Percentiles rank a stretch among this genome's conserved stretches.
These are phyloP conservation scores for Nomada fucata DNA, from an alignment of 2,888 invertebrate species.

Conservation along the genomic window DNA sequence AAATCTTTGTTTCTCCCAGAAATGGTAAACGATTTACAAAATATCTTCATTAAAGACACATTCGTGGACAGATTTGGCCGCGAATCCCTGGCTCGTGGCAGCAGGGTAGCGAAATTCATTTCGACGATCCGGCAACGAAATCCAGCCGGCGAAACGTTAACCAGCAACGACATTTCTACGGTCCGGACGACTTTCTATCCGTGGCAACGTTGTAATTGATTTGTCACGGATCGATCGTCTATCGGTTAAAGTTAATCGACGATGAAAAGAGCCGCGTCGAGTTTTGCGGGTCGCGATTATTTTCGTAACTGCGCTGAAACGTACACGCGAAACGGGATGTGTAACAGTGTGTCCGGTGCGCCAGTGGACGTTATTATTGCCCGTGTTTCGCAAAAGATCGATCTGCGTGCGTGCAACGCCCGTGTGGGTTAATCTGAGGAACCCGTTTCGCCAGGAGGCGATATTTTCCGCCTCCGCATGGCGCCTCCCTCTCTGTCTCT, in stretches of 20 bases:
- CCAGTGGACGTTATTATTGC: conserved; percentile 68
- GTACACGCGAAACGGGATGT: conserved; percentile 49
- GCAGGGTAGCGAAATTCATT: conserved; percentile 11
- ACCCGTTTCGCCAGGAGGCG: conserved; percentile 78
- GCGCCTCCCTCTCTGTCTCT: conserved; percentile 73
- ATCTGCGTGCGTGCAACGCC: conserved; percentile 64
- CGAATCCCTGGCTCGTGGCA: conserved; percentile 14
- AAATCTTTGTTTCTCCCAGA: too few relatives aligned
- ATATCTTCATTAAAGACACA: conserved; percentile 21
- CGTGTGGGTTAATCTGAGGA: conserved; percentile 80
- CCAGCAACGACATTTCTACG: conserved; percentile 28
- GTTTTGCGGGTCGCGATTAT: conserved; percentile 20
- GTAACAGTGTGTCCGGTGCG: conserved; percentile 49
- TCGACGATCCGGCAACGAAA: conserved; percentile 1
- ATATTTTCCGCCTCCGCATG: conserved; percentile 79
- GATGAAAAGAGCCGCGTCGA: conserved; percentile 60
- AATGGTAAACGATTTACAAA: background rate
- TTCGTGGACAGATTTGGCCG: conserved; percentile 17
- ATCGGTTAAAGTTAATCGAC: conserved; percentile 65
- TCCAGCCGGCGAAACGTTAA: conserved; percentile 16
- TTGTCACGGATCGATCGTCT: conserved; percentile 58
- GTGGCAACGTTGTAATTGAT: conserved; percentile 65
- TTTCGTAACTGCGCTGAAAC: conserved; percentile 28
- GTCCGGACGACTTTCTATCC: conserved; percentile 57
- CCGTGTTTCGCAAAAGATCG: conserved; percentile 77